Percentiles rank a stretch among this genome's conserved stretches.
These are phyloP conservation scores for Melikaiella ostensackeni DNA, from an alignment of 2,888 invertebrate species.

Conservation along the genomic window DNA sequence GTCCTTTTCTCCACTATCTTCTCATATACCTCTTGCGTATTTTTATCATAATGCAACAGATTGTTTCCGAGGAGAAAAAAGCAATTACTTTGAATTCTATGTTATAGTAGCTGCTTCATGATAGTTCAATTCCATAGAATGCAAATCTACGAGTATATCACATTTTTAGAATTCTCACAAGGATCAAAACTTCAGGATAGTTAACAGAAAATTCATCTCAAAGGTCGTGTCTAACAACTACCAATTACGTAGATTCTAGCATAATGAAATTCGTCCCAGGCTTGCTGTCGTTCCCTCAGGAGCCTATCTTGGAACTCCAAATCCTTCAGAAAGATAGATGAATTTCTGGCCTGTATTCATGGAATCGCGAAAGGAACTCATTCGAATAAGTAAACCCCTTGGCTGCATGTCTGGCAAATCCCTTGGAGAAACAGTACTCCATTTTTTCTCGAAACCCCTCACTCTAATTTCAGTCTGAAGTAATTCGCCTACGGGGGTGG, in stretches of 20 bases:
- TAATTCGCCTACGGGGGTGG: conserved; percentile 42
- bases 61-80: neutral
- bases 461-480: conserved; percentile 47
- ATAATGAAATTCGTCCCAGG: conserved; percentile 20
- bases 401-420: conserved; percentile 50
- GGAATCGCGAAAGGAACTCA: conserved; percentile 44
- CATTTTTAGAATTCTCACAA: neutral
- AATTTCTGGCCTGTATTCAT: conserved; percentile 47
- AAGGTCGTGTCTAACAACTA: neutral
- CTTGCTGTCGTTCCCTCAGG: conserved; percentile 27
- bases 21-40: neutral
- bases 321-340: conserved; percentile 55
- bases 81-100: too few relatives aligned
- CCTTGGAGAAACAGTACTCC: conserved; percentile 41
- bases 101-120: too few relatives aligned
- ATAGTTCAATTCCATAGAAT: too few relatives aligned
- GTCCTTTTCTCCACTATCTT: neutral
- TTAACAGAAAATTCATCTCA: neutral
- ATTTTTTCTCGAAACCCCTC: conserved; percentile 28
- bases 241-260: conserved; percentile 6
- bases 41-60: neutral
- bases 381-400: conserved; percentile 65
- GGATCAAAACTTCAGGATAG: neutral
- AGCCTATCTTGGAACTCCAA: conserved; percentile 60
- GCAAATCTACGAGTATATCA: too few relatives aligned